phyloP scores from a whole-genome alignment of 2,888 invertebrate species.

The Rhorus exstirpatorius region DNA sequence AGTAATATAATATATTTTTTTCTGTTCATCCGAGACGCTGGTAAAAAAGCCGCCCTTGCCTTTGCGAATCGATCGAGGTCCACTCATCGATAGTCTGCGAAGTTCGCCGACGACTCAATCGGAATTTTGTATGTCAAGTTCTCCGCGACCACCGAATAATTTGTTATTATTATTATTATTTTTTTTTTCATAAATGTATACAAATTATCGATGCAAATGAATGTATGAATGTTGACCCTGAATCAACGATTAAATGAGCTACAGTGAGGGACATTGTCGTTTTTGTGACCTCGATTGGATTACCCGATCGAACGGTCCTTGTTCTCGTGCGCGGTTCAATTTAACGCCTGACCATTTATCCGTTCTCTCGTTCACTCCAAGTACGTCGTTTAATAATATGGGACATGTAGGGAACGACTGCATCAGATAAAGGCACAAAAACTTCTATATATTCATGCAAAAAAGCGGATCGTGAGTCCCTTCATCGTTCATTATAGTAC shows the following conservation, averaged over 20 bases:
- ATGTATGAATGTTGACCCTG: slow-evolving; percentile 6
- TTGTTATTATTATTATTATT: neutral
- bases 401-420: slow-evolving; percentile 7
- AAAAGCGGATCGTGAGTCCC: neutral
- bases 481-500: neutral
- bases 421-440: slow-evolving; percentile 11
- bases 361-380: slow-evolving; percentile 23
- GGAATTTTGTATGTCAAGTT: slow-evolving; percentile 18
- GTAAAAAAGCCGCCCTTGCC: neutral
- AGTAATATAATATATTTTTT: slow-evolving; percentile 39
- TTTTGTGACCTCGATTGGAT: slow-evolving; percentile 47
- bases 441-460: neutral
- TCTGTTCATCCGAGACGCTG: slow-evolving; percentile 49
- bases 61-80: slow-evolving; percentile 15
- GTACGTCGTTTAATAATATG: slow-evolving; percentile 20
- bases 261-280: slow-evolving; percentile 2
- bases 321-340: slow-evolving; percentile 3
- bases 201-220: neutral
- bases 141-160: slow-evolving; percentile 6
- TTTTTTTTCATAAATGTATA: neutral
- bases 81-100: neutral
- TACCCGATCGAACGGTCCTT: slow-evolving; percentile 27
- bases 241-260: slow-evolving; percentile 10
- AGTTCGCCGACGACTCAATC: slow-evolving; percentile 35
- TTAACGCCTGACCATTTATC: neutral